phyloP scores from a whole-genome alignment of 2,888 invertebrate genomes.

The Shargacucullia verbasci region DNA sequence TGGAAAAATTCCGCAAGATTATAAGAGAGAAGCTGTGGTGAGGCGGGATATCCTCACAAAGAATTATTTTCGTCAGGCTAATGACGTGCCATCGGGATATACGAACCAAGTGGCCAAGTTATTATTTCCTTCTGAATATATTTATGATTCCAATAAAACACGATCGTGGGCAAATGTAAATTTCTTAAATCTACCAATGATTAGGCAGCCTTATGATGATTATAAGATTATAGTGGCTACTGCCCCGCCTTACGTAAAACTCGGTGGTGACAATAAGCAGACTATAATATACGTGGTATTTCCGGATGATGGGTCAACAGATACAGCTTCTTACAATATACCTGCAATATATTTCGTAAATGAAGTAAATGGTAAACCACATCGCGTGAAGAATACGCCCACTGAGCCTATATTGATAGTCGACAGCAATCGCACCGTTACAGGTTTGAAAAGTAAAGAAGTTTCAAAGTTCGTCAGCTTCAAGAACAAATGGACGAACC shows the following conservation, averaged over 20 bases:
- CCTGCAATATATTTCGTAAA: slow-evolving; percentile 78
- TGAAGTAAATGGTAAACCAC: slow-evolving; percentile 48
- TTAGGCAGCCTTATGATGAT: slow-evolving; percentile 67
- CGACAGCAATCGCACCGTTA: slow-evolving; percentile 79
- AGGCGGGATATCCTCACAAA: slow-evolving; percentile 57
- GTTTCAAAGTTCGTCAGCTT: slow-evolving; percentile 75
- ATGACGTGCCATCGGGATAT: slow-evolving; percentile 60
- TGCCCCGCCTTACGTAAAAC: slow-evolving; percentile 72
- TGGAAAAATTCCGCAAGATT: slow-evolving; percentile 69
- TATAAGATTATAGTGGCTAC: slow-evolving; percentile 80
- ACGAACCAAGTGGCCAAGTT: slow-evolving; percentile 72
- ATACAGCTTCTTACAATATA: slow-evolving; percentile 58
- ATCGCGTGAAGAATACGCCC: slow-evolving; percentile 52
- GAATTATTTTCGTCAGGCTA: slow-evolving; percentile 53
- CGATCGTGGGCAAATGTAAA: slow-evolving; percentile 29
- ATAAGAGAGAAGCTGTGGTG: slow-evolving; percentile 32
- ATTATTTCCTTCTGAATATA: slow-evolving; percentile 54
- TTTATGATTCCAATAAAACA: slow-evolving; percentile 29
- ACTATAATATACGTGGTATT: slow-evolving; percentile 77
- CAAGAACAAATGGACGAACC: slow-evolving; percentile 70
- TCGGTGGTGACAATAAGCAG: slow-evolving; percentile 63
- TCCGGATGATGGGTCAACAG: slow-evolving; percentile 62
- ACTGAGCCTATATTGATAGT: slow-evolving; percentile 74
- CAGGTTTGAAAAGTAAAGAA: slow-evolving; percentile 77
- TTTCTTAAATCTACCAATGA: slow-evolving; percentile 72